Evolutionary conservation across 2,888 invertebrate species (phyloP).

Genomic region (Trissolcus brochymenae): DNA sequence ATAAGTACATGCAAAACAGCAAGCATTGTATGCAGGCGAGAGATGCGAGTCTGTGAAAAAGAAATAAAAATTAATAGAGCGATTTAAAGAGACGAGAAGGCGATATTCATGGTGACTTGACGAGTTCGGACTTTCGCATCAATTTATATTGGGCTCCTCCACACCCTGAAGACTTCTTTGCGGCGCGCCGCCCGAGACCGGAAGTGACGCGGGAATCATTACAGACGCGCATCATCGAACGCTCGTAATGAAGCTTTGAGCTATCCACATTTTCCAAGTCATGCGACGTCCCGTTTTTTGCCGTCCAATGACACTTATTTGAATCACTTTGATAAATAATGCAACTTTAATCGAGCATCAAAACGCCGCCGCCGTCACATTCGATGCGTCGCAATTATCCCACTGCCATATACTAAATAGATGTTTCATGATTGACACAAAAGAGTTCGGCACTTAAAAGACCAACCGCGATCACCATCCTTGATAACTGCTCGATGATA

Average conservation of each 20-base stretch:
- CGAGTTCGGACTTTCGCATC: slow-evolving; percentile 25
- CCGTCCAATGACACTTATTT: slow-evolving; percentile 50
- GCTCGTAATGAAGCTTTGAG: slow-evolving; percentile 61
- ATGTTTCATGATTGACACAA: slow-evolving; percentile 28
- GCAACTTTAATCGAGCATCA: slow-evolving; percentile 43
- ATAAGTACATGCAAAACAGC: slow-evolving; percentile 41
- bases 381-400: slow-evolving; percentile 30
- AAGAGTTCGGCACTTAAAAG: slow-evolving; percentile 18
- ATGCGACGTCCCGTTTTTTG: slow-evolving; percentile 41
- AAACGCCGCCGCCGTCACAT: slow-evolving; percentile 31
- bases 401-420: slow-evolving; percentile 10
- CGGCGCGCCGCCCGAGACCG: slow-evolving; percentile 62
- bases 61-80: slow-evolving; percentile 57
- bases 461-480: slow-evolving; percentile 20
- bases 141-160: slow-evolving; percentile 55
- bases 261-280: slow-evolving; percentile 54
- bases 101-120: slow-evolving; percentile 53
- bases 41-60: slow-evolving; percentile 48
- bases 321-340: slow-evolving; percentile 42
- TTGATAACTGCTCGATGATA: slow-evolving; percentile 30
- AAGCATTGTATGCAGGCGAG: slow-evolving; percentile 45
- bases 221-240: slow-evolving; percentile 71
- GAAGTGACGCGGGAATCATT: slow-evolving; percentile 71
- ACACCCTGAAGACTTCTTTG: slow-evolving; percentile 54
- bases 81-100: slow-evolving; percentile 51